phyloP scores from a whole-genome alignment of 2,888 invertebrate genomes.

The Mythimna impura region DNA sequence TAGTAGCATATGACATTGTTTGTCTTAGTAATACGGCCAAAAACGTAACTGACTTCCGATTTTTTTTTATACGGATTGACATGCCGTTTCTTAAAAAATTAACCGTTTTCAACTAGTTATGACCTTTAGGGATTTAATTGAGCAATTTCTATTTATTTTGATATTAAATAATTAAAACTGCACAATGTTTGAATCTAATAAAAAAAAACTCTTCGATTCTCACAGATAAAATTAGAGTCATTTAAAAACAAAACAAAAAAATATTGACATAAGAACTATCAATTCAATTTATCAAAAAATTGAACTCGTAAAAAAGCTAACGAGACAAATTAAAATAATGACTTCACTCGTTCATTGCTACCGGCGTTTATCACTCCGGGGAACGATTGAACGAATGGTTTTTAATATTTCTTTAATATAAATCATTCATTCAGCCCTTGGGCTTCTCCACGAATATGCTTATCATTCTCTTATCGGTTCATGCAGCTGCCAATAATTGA shows the following conservation, averaged over 20 bases:
- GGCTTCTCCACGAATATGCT: slow-evolving; percentile 74
- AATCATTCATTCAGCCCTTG: slow-evolving; percentile 65
- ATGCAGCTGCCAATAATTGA: slow-evolving; percentile 82
- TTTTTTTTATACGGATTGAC: too few relatives aligned
- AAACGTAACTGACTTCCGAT: too few relatives aligned
- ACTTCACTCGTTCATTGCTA: slow-evolving; percentile 58
- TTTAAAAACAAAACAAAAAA: neutral
- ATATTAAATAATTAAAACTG: slow-evolving; percentile 7
- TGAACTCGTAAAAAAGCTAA: slow-evolving; percentile 29
- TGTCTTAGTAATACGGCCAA: too few relatives aligned
- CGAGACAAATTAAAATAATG: slow-evolving; percentile 62
- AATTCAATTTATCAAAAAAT: slow-evolving; percentile 41
- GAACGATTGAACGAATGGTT: slow-evolving; percentile 41
- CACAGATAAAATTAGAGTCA: slow-evolving; percentile 13
- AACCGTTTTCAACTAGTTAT: too few relatives aligned
- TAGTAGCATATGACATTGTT: too few relatives aligned
- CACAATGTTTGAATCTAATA: neutral
- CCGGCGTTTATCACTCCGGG: slow-evolving; percentile 57
- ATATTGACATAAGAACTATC: slow-evolving; percentile 38
- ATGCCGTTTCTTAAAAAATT: too few relatives aligned
- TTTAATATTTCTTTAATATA: slow-evolving; percentile 48
- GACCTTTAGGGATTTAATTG: too few relatives aligned
- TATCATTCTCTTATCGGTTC: slow-evolving; percentile 70
- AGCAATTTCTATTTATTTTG: neutral
- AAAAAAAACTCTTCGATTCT: neutral